These are phyloP conservation scores for Chloroclysta siterata DNA, from an alignment of 2,888 invertebrate genomes.

Conservation along the genomic window DNA sequence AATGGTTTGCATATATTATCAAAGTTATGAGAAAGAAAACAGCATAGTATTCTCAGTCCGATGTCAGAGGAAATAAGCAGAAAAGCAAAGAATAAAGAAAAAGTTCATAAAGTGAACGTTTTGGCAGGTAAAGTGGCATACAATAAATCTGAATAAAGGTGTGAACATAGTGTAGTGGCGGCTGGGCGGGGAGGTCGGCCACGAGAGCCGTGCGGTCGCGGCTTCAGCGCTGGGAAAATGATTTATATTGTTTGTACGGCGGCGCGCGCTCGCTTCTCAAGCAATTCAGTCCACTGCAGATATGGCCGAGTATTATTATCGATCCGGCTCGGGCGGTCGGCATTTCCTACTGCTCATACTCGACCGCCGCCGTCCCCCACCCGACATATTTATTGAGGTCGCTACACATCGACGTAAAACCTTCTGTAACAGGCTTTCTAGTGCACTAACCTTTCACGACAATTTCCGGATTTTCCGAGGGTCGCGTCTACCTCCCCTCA, in stretches of 20 bases:
- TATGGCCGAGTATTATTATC: constrained; percentile 85
- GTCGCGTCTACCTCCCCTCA: constrained; percentile 65
- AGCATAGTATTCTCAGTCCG: too few species aligned
- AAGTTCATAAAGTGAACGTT: constrained; percentile 7
- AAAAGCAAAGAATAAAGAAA: constrained; percentile 2
- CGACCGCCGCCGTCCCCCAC: constrained; percentile 59
- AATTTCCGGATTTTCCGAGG: constrained; percentile 48
- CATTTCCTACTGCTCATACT: constrained; percentile 82
- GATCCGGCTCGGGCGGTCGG: constrained; percentile 79
- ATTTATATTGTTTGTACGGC: constrained; percentile 83
- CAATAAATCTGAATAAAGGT: constrained; percentile 29
- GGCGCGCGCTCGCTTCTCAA: constrained; percentile 71
- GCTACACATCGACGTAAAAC: constrained; percentile 71
- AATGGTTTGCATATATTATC: too few species aligned
- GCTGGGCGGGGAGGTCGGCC: constrained; percentile 33
- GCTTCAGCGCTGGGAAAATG: constrained; percentile 76
- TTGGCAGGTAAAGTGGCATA: constrained; percentile 17
- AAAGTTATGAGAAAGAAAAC: too few species aligned
- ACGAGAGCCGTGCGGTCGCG: constrained; percentile 60
- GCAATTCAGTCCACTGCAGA: constrained; percentile 84
- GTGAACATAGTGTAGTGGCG: constrained; percentile 36
- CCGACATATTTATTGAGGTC: constrained; percentile 79
- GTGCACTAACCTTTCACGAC: constrained; percentile 74
- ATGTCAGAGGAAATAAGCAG: background rate
- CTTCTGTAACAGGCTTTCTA: constrained; percentile 44